Percentiles rank a stretch among this genome's conserved stretches.
phyloP scores from a whole-genome alignment of 2,113 vertebrate species.

The Macquaria australasica region DNA sequence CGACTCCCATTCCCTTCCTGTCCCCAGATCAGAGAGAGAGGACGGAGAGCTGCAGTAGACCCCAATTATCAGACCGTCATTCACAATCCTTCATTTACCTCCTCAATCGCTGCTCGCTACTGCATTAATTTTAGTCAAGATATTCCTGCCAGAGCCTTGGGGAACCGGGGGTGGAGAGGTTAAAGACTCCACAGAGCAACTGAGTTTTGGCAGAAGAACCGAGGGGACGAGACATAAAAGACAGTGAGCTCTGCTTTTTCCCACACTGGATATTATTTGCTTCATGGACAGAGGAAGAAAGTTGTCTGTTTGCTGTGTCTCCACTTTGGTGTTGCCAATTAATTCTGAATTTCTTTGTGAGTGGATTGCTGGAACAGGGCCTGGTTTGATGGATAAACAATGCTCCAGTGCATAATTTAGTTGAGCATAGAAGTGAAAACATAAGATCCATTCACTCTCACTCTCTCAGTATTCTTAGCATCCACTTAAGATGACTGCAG shows the following conservation, averaged over 20 bases:
- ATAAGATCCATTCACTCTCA: conserved; percentile 62
- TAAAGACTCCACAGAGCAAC: conserved; percentile 79
- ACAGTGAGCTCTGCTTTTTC: conserved; percentile 30
- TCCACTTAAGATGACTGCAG: conserved; percentile 60
- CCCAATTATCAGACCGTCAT: conserved; percentile 81
- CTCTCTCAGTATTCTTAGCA: conserved; percentile 65
- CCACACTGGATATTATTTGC: conserved; percentile 57
- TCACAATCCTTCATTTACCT: conserved; percentile 78
- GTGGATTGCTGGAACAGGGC: conserved; percentile 72
- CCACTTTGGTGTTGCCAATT: conserved; percentile 80
- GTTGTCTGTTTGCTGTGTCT: conserved; percentile 62
- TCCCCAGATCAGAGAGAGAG: conserved; percentile 71
- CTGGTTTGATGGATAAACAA: conserved; percentile 82
- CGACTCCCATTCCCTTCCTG: conserved; percentile 52
- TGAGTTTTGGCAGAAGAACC: conserved; percentile 72
- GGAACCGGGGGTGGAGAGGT: conserved; percentile 75
- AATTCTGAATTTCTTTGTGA: conserved; percentile 77
- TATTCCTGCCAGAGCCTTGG: conserved; percentile 67
- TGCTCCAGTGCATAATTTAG: conserved; percentile 79
- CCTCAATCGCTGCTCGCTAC: conserved; percentile 62
- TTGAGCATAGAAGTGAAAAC: conserved; percentile 60
- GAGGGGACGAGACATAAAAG: conserved; percentile 69
- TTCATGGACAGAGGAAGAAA: conserved; percentile 64
- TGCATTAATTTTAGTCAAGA: conserved; percentile 73
- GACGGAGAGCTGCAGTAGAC: conserved; percentile 64